Evolutionary conservation across 2,888 invertebrate species (phyloP).

Genomic region (Cenopis cana): DNA sequence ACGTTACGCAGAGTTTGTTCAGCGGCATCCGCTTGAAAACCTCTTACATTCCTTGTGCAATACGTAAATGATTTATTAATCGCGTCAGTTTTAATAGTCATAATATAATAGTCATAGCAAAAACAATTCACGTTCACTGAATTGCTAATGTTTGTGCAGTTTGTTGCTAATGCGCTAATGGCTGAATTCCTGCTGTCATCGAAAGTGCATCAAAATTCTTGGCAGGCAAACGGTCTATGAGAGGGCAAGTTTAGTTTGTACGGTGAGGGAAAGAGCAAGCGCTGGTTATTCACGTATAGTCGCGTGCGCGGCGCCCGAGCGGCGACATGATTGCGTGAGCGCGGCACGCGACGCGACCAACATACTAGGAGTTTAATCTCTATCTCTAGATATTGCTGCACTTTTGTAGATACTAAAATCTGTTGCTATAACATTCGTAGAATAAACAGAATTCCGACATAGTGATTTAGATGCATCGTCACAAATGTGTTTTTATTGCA

Average conservation of each 20-base stretch:
- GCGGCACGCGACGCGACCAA: slow-evolving; percentile 60
- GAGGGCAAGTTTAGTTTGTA: slow-evolving; percentile 8
- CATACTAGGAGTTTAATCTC: slow-evolving; percentile 35
- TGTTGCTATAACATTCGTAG: no score
- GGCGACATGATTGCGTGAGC: slow-evolving; percentile 53
- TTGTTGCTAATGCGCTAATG: slow-evolving; percentile 26
- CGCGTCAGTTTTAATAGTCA: not conserved
- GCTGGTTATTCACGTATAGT: slow-evolving; percentile 47
- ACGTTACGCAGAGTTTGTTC: slow-evolving; percentile 21
- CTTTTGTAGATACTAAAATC: no score
- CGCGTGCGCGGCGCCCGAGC: slow-evolving; percentile 56
- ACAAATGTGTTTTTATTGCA: no score
- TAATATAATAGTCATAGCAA: no score
- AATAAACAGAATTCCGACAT: not conserved
- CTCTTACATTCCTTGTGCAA: not conserved
- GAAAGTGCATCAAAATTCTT: slow-evolving; percentile 44
- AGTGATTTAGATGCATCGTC: not conserved
- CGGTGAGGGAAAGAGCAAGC: slow-evolving; percentile 50
- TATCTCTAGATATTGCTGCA: slow-evolving; percentile 1
- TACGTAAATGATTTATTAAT: slow-evolving; percentile 7
- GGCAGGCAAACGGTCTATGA: slow-evolving; percentile 19
- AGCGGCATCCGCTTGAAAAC: not conserved
- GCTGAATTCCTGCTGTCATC: slow-evolving; percentile 36
- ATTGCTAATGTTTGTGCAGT: slow-evolving; percentile 20
- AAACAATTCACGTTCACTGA: slow-evolving; percentile 25